phyloP scores from a whole-genome alignment of 1,140 invertebrate genomes.

The Prorops nasuta region DNA sequence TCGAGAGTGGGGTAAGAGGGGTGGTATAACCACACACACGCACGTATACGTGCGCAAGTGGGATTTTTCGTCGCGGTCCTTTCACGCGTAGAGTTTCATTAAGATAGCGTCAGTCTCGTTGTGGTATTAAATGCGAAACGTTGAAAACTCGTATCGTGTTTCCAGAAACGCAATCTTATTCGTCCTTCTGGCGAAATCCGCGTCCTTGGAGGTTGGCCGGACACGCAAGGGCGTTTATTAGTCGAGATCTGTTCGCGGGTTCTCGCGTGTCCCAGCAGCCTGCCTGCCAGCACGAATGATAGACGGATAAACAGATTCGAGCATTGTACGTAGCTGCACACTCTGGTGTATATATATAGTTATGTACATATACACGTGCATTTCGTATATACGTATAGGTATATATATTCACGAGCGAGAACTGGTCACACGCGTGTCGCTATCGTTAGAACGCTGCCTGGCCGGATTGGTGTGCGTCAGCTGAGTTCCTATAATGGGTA shows the following conservation, averaged over 20 bases:
- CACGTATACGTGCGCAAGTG: neutral
- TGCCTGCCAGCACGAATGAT: conserved; percentile 3
- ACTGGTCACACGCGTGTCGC: conserved; percentile 6
- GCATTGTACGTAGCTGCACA: conserved; percentile 17
- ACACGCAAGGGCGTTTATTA: conserved; percentile 6
- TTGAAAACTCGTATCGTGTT: too few relatives aligned
- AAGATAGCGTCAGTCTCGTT: too few relatives aligned
- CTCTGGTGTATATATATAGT: too few relatives aligned
- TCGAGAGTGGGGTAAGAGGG: too few relatives aligned
- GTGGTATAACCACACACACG: too few relatives aligned
- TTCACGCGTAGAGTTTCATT: too few relatives aligned
- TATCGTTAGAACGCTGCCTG: neutral
- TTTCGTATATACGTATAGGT: too few relatives aligned
- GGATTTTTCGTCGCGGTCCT: too few relatives aligned
- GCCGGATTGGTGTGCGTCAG: conserved; percentile 5
- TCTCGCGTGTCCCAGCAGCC: neutral
- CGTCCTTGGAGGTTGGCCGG: neutral
- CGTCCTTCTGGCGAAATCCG: conserved; percentile 2
- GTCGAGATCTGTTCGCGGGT: neutral
- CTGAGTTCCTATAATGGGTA: conserved; percentile 50
- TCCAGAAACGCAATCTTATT: too few relatives aligned
- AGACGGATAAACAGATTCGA: conserved; percentile 26
- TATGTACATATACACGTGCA: too few relatives aligned
- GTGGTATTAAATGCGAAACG: too few relatives aligned
- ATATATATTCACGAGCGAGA: conserved; percentile 5